These are phyloP conservation scores for Melanotaenia trifasciata DNA, from an alignment of 2,797 vertebrate genomes.

Conservation along the genomic window DNA sequence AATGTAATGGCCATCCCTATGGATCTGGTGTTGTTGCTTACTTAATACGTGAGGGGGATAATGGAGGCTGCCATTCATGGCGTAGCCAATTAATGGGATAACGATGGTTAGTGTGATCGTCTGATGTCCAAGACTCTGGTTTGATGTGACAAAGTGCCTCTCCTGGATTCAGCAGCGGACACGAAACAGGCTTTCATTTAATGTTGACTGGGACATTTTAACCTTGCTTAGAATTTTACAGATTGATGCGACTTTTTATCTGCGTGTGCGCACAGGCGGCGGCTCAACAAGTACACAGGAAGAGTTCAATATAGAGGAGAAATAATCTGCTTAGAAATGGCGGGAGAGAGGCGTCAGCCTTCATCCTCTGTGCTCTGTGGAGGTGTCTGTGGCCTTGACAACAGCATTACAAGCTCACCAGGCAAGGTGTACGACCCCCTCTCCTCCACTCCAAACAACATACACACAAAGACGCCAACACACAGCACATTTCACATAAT, in stretches of 20 bases:
- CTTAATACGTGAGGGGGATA: conserved; percentile 33
- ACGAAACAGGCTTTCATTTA: conserved; percentile 50
- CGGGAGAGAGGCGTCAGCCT: conserved; percentile 45
- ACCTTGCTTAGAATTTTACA: conserved; percentile 70
- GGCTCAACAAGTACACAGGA: conserved; percentile 38
- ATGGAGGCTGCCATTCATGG: conserved; percentile 39
- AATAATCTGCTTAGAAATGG: conserved; percentile 76
- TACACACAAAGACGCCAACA: conserved; percentile 23
- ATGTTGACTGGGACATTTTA: conserved; percentile 67
- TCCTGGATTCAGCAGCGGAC: conserved; percentile 40
- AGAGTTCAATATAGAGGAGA: conserved; percentile 47
- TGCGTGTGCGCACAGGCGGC: conserved; percentile 16
- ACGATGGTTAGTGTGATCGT: conserved; percentile 35
- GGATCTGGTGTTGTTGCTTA: conserved; percentile 15
- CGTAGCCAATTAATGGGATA: conserved; percentile 45
- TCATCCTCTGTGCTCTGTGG: conserved; percentile 60
- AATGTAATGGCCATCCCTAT: conserved; percentile 6
- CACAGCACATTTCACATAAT: conserved; percentile 32
- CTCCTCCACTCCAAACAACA: conserved; percentile 14
- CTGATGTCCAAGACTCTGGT: conserved; percentile 31
- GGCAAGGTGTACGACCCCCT: conserved; percentile 41
- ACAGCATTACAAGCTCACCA: conserved; percentile 74
- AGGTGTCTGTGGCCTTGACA: conserved; percentile 74
- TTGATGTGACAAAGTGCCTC: conserved; percentile 59
- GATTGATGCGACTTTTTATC: conserved; percentile 57